These are phyloP conservation scores for Aleiodes leptofemur DNA, from an alignment of 2,888 invertebrate genomes.

Conservation along the genomic window DNA sequence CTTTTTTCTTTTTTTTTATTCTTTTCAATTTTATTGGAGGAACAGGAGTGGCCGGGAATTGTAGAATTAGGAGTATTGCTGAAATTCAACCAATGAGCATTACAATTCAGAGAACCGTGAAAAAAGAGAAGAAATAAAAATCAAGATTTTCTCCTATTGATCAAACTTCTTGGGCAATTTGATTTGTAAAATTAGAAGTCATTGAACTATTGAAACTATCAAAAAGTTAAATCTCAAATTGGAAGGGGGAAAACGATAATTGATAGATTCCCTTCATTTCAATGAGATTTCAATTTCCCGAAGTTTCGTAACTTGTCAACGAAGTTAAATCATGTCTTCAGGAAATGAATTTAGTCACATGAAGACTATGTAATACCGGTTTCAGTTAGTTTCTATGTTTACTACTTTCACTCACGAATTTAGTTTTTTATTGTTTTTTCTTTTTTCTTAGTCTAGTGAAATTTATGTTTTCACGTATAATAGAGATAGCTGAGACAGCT, in stretches of 20 bases:
- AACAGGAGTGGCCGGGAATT: constrained; percentile 18
- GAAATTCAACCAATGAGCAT: background rate
- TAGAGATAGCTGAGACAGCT: background rate
- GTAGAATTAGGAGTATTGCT: constrained; percentile 10
- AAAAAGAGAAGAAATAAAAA: background rate
- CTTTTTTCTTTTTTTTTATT: background rate
- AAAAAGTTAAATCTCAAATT: constrained; percentile 11
- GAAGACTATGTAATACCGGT: background rate
- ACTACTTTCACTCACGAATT: constrained; percentile 16
- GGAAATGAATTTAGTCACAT: constrained; percentile 10
- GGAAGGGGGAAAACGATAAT: constrained; percentile 6
- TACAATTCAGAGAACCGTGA: no score
- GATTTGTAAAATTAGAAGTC: no score
- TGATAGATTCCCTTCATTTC: constrained; percentile 11
- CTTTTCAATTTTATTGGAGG: constrained; percentile 21
- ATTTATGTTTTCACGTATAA: background rate
- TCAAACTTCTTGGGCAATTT: no score
- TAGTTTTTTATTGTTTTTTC: background rate
- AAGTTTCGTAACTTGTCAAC: constrained; percentile 21
- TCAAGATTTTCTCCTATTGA: no score
- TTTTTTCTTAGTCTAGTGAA: no score
- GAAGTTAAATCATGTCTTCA: constrained; percentile 14
- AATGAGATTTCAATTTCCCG: constrained; percentile 15
- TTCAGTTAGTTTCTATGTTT: background rate
- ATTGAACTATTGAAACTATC: no score